These are phyloP conservation scores for Neotragus pygmaeus DNA, from an alignment of 2,113 vertebrate genomes.

Conservation along the genomic window DNA sequence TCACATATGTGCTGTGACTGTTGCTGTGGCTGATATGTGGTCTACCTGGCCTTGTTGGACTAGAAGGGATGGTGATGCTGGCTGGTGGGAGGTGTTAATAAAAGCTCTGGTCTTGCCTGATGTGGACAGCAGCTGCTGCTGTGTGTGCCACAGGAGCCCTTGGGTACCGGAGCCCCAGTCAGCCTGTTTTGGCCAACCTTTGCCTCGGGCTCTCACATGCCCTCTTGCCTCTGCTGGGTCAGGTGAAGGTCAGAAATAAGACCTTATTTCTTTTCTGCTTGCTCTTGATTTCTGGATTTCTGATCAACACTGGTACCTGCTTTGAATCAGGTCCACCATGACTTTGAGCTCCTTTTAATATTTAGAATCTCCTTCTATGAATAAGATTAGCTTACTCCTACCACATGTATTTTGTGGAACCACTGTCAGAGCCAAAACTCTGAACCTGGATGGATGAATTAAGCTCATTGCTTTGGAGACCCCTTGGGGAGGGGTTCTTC, in stretches of 20 bases:
- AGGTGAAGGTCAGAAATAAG: not conserved
- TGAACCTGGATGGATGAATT: not conserved
- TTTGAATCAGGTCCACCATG: not conserved
- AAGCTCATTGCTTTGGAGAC: not conserved
- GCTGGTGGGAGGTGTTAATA: not conserved
- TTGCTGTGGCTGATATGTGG: not conserved
- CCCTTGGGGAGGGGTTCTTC: not conserved
- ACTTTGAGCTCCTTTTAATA: not conserved
- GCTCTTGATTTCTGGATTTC: not conserved
- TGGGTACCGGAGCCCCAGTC: not conserved
- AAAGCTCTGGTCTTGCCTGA: not conserved
- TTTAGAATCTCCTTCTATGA: not conserved
- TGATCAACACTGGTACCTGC: not conserved
- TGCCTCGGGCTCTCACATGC: not conserved
- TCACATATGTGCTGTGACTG: rapidly evolving
- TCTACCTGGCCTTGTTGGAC: not conserved
- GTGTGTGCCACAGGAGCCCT: not conserved
- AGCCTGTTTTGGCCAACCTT: not conserved
- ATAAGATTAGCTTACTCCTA: not conserved
- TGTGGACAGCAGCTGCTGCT: not conserved
- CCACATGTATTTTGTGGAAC: not conserved
- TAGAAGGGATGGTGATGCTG: not conserved
- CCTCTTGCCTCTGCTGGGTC: not conserved
- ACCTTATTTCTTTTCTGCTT: not conserved
- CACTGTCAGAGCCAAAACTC: not conserved